Base-by-base conservation (phyloP, 2,113 vertebrate genomes). In the Melospiza melodia region DNA sequence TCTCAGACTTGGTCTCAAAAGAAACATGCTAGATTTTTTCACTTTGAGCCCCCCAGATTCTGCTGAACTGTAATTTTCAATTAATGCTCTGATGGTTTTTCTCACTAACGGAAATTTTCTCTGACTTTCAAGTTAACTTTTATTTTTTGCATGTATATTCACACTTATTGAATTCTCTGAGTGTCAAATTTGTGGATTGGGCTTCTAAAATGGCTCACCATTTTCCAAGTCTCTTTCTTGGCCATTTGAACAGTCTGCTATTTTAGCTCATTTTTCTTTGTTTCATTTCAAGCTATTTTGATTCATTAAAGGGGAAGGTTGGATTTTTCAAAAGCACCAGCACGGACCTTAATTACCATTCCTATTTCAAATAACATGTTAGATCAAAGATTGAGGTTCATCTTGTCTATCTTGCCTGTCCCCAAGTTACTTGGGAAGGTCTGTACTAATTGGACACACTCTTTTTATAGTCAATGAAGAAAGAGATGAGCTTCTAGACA, bases 351-450 rank as follows among this genome's bases (percentile, higher is more conserved):
- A 93, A 88, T 94, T 94, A 81, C 27, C 19, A 39, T 59, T 93
- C 57, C 44, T 86, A 37, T 86, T 96, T 94, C 65, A 92, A 86
- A 94, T 84, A 93, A 55, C 0, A 0, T 63, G 68, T 88, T 75
- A 93, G 68, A 93, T 89, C 79, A 94, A 96, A 94, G 92, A 89
- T 25, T 92, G 68, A 95, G 30, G 75, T 81, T 90, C 68, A 25
- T 67, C 91, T 86, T 89, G 75, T 71, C 94, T 86, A 57, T 72
- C 88, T 95, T 87, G 12, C 37, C 76, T 94, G 89, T 95, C 35
- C 73, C 61, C 61, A 87, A 80, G 93, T 92, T 90, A 89, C 76
- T 90, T 41, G 33, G 41, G 75, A 93, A 95, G 28, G 46, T 94
- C 83, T 92, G 27, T 61, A 65, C 61, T 96, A 94, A 96, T 82